These are phyloP conservation scores for Tinea semifulvella DNA, from an alignment of 2,888 invertebrate genomes.

Conservation along the genomic window DNA sequence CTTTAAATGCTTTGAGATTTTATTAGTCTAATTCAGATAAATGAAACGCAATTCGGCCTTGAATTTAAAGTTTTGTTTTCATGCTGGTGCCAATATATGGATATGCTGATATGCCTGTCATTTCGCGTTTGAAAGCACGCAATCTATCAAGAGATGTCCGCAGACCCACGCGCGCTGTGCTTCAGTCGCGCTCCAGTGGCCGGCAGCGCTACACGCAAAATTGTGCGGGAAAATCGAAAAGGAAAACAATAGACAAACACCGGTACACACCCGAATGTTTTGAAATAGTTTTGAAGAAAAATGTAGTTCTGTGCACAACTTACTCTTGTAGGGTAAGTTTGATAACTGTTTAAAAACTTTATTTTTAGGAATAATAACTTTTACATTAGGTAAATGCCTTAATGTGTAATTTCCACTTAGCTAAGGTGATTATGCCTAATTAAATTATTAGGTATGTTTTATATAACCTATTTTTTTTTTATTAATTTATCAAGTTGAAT, in stretches of 20 bases:
- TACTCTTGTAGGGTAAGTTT: background rate
- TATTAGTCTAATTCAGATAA: too few relatives aligned
- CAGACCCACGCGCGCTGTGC: background rate
- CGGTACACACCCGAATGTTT: background rate
- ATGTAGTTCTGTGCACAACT: conserved; percentile 1
- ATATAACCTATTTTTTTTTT: too few relatives aligned
- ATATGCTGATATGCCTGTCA: background rate
- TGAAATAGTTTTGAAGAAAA: background rate
- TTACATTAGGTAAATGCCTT: too few relatives aligned
- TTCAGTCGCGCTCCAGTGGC: conserved; percentile 6
- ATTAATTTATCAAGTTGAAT: too few relatives aligned
- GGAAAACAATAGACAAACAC: background rate
- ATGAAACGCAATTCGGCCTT: too few relatives aligned
- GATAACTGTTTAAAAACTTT: background rate
- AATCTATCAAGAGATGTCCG: conserved; percentile 1
- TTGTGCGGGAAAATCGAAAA: background rate
- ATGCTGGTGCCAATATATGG: conserved; percentile 2
- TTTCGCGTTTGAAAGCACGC: background rate
- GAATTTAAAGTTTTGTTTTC: background rate
- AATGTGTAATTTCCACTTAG: too few relatives aligned
- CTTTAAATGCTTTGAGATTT: too few relatives aligned
- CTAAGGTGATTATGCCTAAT: too few relatives aligned
- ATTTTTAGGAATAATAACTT: too few relatives aligned
- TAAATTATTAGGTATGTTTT: too few relatives aligned
- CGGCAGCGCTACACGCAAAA: conserved; percentile 1